Percentiles rank a stretch among this genome's conserved stretches.
Evolutionary conservation across 2,888 invertebrate genomes (phyloP).

Genomic region (Agonopterix alstromeriana): DNA sequence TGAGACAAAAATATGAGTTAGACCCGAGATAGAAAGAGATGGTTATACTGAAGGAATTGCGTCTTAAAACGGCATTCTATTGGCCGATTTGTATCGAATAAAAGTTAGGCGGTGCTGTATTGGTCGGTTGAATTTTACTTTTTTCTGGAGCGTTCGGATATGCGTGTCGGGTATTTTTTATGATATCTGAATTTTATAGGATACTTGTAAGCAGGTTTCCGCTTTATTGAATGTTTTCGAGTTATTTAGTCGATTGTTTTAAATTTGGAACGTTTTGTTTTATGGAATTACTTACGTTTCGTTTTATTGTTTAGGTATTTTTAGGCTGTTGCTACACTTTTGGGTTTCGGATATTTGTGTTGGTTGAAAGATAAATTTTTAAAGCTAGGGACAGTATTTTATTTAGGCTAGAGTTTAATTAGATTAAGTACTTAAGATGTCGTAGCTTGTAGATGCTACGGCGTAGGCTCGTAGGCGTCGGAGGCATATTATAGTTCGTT

Average conservation of each 20-base stretch:
- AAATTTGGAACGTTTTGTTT: background rate
- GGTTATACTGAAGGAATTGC: conserved; percentile 30
- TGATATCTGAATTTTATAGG: conserved; percentile 53
- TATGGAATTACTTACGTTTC: background rate
- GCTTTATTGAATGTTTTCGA: conserved; percentile 17
- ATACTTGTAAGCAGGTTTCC: conserved; percentile 44
- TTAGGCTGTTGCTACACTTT: too few relatives aligned
- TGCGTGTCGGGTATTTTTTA: conserved; percentile 29
- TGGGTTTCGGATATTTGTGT: too few relatives aligned
- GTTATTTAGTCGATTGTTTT: background rate
- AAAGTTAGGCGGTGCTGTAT: conserved; percentile 34
- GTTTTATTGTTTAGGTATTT: too few relatives aligned
- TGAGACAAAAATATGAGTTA: conserved; percentile 21
- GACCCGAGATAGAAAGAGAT: conserved; percentile 37
- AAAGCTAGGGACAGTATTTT: too few relatives aligned
- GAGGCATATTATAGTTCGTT: too few relatives aligned
- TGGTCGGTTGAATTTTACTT: conserved; percentile 32
- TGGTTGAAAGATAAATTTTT: too few relatives aligned
- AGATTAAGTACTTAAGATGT: too few relatives aligned
- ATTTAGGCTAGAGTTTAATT: too few relatives aligned
- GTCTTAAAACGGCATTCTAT: conserved; percentile 45
- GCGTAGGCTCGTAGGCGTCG: too few relatives aligned
- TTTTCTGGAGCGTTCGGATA: conserved; percentile 20
- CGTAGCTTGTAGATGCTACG: too few relatives aligned
- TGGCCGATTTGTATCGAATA: conserved; percentile 49